Conservation (phyloP, 2,888 invertebrate species). For the Sphecodes monilicornis region DNA sequence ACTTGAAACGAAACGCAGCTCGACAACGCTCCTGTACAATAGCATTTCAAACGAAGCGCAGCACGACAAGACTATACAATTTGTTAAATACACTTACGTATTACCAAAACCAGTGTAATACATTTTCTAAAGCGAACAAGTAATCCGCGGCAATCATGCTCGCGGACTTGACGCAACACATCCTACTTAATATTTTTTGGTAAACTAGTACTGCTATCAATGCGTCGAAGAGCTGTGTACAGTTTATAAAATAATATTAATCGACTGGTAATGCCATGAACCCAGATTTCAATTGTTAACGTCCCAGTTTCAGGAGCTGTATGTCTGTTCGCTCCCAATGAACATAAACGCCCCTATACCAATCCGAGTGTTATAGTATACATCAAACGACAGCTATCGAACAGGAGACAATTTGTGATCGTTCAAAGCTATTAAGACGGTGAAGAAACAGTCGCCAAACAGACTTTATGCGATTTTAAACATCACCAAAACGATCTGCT, state of each 20-base stretch:
- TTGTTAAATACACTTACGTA: no score
- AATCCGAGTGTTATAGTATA: neutral
- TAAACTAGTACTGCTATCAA: neutral
- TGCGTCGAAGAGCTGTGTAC: no score
- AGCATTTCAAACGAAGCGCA: no score
- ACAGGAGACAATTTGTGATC: slow-evolving; percentile 7
- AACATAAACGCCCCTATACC: neutral
- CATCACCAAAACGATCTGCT: neutral
- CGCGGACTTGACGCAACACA: no score
- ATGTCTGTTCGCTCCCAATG: neutral
- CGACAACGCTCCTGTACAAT: no score
- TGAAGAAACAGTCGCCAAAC: slow-evolving; percentile 15
- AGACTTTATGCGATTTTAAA: neutral
- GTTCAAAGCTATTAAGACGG: neutral
- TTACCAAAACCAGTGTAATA: no score
- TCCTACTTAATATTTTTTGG: neutral
- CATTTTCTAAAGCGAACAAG: no score
- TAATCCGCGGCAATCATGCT: no score
- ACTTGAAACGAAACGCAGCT: no score
- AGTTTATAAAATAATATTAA: neutral
- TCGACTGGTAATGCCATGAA: neutral
- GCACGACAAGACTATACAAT: no score
- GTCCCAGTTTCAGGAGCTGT: neutral
- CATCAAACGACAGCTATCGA: neutral
- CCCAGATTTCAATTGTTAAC: neutral